Evolutionary conservation across 2,888 invertebrate species (phyloP), one percentile per base, ranked within the genome.

Genomic region (Drosophila recens): DNA sequence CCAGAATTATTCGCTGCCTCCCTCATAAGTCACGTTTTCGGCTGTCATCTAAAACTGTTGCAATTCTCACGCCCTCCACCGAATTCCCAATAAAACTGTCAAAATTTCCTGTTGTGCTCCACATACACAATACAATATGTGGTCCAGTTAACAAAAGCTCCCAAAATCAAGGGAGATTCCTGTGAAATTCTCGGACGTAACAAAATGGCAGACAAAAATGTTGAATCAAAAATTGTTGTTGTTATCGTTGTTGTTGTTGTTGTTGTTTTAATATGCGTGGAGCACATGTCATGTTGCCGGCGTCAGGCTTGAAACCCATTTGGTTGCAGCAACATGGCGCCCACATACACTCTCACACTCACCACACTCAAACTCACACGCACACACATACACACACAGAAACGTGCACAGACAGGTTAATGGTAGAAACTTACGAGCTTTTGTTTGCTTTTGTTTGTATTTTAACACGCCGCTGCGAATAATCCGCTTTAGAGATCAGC

Each of bases 401-500:
- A 34, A 38, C 23, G 27, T 42, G 27, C n/a, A 66, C 53, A 57
- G 71, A 57, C 72, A 67, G 67, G 67, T 72, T 75, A 79, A 57
- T 65, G 70, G 69, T 69, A 66, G 66, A 69, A 79, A 84, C 84
- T 84, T 88, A 84, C 84, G 67, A 64, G 82, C 77, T 71, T 87
- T 88, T 79, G 71, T 74, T 75, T 70, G 73, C 65, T 54, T 59
- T 79, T 56, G 33, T 65, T 64, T 67, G 58, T 43, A 58, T 63
- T 78, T 67, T 56, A 67, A 67, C 75, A 67, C 70, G 67, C 53
- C 64, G 75, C 49, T 76, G 75, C 71, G 64, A 65, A 72, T 83
- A 84, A 84, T 84, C 84, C 89, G 89, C 81, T 83, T 88, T 86
- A 59, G 70, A 72, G 66, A 72, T 72, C 71, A 63, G 56, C 62